Conservation (phyloP, 2,113 vertebrate species). For the Sylvilagus bachmani region DNA sequence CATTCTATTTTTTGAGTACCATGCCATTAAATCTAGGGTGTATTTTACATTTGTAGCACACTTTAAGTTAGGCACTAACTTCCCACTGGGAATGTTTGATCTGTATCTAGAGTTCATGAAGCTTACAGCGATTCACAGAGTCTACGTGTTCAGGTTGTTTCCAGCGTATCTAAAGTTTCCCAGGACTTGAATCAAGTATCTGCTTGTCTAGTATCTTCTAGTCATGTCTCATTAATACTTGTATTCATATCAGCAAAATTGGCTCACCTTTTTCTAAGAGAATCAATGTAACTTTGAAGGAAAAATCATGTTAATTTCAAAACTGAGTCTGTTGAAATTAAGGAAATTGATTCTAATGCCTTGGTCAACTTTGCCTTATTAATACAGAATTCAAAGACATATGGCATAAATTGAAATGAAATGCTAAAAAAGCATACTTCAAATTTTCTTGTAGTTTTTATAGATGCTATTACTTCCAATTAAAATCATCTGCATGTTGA, state of each 20-base stretch:
- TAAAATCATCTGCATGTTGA: background rate
- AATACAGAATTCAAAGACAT: background rate
- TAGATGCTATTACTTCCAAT: background rate
- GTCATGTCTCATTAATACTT: background rate
- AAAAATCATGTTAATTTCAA: slow-evolving; percentile 19
- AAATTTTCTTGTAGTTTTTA: background rate
- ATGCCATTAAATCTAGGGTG: background rate
- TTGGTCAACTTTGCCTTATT: background rate
- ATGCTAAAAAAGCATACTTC: background rate
- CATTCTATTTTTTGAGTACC: background rate
- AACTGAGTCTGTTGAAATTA: background rate
- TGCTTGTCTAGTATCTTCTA: background rate
- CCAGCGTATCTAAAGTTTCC: background rate
- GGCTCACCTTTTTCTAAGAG: background rate
- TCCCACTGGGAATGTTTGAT: slow-evolving; percentile 19
- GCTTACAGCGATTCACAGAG: background rate
- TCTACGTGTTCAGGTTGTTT: background rate
- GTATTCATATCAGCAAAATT: background rate
- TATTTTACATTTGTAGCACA: background rate
- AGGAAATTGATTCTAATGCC: slow-evolving; percentile 42
- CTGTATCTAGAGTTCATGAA: slow-evolving; percentile 12
- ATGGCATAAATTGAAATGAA: slow-evolving; percentile 17
- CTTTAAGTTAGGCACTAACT: background rate
- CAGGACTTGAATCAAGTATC: background rate
- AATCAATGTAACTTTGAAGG: background rate